A percentile compares a stretch with the other conserved stretches of the same genome.
phyloP scores from a whole-genome alignment of 2,888 invertebrate genomes.

The Epistrophella euchroma region DNA sequence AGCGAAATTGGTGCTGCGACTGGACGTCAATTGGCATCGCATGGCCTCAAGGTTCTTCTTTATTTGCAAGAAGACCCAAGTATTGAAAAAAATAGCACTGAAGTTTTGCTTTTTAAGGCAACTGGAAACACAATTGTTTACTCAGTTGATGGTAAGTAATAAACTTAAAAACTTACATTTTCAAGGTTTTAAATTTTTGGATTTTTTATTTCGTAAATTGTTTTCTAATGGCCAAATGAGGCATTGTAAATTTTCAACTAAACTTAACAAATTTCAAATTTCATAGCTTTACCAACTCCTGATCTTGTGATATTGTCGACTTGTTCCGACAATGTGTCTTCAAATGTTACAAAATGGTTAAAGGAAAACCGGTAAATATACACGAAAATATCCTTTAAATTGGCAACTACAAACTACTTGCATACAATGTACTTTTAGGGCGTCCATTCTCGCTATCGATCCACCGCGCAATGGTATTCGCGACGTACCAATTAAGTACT shows the following conservation, averaged over 20 bases:
- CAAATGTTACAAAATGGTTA: conserved; percentile 88
- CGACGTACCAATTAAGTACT: conserved; percentile 87
- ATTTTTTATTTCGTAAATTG: neutral
- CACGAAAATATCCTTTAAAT: neutral
- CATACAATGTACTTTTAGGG: conserved; percentile 81
- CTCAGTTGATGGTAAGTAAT: conserved; percentile 83
- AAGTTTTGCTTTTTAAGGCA: conserved; percentile 88
- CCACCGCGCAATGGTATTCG: conserved; percentile 89
- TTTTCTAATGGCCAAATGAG: neutral
- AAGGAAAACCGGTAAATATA: conserved; percentile 85
- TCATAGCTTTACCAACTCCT: conserved; percentile 82
- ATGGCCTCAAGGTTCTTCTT: conserved; percentile 90
- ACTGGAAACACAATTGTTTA: conserved; percentile 87
- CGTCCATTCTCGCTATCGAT: conserved; percentile 90
- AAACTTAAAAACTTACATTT: neutral
- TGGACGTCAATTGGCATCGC: conserved; percentile 92
- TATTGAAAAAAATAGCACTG: conserved; percentile 85
- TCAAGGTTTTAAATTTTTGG: neutral
- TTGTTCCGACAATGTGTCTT: conserved; percentile 82
- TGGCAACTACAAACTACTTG: rapidly evolving
- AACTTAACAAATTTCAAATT: neutral
- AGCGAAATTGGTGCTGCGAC: conserved; percentile 90
- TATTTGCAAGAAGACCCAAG: conserved; percentile 85
- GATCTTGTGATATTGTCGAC: conserved; percentile 84
- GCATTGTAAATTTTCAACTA: neutral